phyloP scores from a whole-genome alignment of 1,140 invertebrate genomes.

The Oreohelix idahoensis region DNA sequence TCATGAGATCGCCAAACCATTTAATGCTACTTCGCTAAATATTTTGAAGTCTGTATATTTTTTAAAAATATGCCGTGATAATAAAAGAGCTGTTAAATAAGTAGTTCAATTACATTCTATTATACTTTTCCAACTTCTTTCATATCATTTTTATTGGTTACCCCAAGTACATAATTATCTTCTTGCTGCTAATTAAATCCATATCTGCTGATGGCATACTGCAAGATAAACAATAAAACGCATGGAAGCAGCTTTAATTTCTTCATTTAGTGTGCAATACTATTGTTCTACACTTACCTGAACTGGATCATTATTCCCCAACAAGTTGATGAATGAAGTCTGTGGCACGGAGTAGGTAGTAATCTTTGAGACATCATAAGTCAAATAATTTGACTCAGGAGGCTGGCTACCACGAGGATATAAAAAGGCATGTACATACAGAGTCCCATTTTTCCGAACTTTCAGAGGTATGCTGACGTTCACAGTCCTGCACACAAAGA shows the following conservation, averaged over 20 bases:
- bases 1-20: too few species aligned
- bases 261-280: neutral
- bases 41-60: too few species aligned
- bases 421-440: slow-evolving; percentile 78
- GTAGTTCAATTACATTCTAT: too few species aligned
- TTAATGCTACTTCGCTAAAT: too few species aligned
- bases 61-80: too few species aligned
- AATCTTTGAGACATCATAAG: slow-evolving; percentile 76
- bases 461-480: slow-evolving; percentile 76
- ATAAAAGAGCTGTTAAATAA: too few species aligned
- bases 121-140: too few species aligned
- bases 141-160: too few species aligned
- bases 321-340: slow-evolving; percentile 83
- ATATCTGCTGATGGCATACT: too few species aligned
- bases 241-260: neutral
- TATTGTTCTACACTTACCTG: neutral
- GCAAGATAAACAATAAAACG: slow-evolving; percentile 3
- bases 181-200: too few species aligned
- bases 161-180: too few species aligned
- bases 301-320: slow-evolving; percentile 64
- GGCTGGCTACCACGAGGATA: slow-evolving; percentile 53
- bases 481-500: slow-evolving; percentile 12
- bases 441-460: slow-evolving; percentile 84
- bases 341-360: slow-evolving; percentile 83
- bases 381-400: slow-evolving; percentile 55